Base-by-base conservation (phyloP, 2,113 vertebrate genomes). In the Sminthopsis crassicaudata region DNA sequence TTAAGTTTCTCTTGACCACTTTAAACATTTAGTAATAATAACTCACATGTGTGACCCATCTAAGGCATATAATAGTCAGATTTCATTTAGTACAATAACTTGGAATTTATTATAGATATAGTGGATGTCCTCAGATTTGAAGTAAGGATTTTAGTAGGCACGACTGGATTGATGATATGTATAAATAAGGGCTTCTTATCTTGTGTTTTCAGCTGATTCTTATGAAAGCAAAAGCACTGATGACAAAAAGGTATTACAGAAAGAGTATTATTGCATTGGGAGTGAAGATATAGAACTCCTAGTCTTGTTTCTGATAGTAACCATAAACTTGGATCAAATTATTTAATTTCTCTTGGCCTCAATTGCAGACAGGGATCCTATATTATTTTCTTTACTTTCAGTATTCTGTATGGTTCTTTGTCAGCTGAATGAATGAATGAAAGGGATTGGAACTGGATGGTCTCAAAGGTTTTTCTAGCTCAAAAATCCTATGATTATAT, bases 401-500 rank as follows among this genome's bases (percentile, higher is more conserved):
- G 30, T 89, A 1, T 6, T n/a, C 50, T 0, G 90, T 10, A 53
- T 96, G 67, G 84, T 94, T 91, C 42, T 50, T 96, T 52, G 52
- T 53, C 94, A 27, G 95, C 89, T 94, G 53, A 95, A 60, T 96
- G 27, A 94, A 11, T 92, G 27, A 94, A n/a, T 76, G 51, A 57
- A 95, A 96, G 53, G 8, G 36, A 50, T 94, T 96, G 95, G 48
- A 27, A 30, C 95, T 97, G 91, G 53, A 36, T 92, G 22, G 91
- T 89, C n/a, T 92, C 89, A 95, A 46, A 51, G 30, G 92, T 92
- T 94, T 93, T 76, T 60, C 50, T 26, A 92, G 14, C 19, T 92
- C 27, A 95, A 52, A 95, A 94, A 93, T 91, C 93, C 27, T 96
- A 0, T 94, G 94, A 91, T 96, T 92, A 95, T 93, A 95, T 95